A percentile compares a stretch with the other conserved stretches of the same genome.
These are phyloP conservation scores for Eulithis prunata DNA, from an alignment of 2,888 invertebrate genomes.

Conservation along the genomic window DNA sequence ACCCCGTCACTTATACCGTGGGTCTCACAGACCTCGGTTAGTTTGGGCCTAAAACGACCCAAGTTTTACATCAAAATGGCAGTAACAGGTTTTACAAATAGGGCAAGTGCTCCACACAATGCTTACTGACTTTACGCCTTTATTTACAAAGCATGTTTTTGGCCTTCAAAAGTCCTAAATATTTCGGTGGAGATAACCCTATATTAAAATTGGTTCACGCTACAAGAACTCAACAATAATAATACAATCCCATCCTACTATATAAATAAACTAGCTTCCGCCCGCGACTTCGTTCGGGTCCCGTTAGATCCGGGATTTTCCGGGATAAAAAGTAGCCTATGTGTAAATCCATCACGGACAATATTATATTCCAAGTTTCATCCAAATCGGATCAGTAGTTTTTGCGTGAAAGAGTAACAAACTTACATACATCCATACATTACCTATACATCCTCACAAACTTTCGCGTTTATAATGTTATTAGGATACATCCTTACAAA, in stretches of 20 bases:
- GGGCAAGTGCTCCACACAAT: conserved; percentile 34
- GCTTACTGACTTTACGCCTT: conserved; percentile 50
- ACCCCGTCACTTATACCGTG: conserved; percentile 7
- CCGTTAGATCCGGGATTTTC: too few species aligned
- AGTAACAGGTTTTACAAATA: conserved; percentile 28
- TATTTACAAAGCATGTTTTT: conserved; percentile 79
- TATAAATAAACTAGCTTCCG: too few species aligned
- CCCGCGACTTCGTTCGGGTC: too few species aligned
- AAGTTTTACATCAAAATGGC: conserved; percentile 29
- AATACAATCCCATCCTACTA: not conserved
- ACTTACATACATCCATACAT: too few species aligned
- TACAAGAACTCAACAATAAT: conserved; percentile 27
- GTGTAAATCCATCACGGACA: too few species aligned
- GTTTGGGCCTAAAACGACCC: conserved; percentile 21
- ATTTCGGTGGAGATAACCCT: conserved; percentile 72
- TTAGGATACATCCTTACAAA: too few species aligned
- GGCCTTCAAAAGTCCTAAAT: conserved; percentile 71
- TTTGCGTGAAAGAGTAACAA: too few species aligned
- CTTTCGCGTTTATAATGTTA: too few species aligned
- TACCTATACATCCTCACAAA: too few species aligned
- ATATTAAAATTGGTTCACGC: conserved; percentile 29
- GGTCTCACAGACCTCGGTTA: conserved; percentile 12
- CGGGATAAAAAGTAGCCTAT: too few species aligned
- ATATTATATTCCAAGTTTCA: too few species aligned
- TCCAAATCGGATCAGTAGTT: too few species aligned